Evolutionary conservation across 2,113 vertebrate genomes (phyloP).

Genomic region (Lanius ludovicianus): DNA sequence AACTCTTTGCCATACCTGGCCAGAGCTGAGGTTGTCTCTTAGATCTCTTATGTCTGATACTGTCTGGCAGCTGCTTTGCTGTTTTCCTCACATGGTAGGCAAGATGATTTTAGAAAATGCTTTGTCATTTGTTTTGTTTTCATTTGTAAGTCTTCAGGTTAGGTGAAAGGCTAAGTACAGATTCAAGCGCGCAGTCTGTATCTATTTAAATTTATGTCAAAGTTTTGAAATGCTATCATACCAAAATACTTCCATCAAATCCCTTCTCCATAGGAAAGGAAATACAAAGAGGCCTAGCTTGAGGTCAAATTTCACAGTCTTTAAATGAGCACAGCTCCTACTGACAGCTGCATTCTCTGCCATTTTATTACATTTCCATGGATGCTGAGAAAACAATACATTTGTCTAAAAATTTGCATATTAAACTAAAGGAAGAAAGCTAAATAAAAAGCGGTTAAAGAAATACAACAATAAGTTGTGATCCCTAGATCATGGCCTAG

Average conservation of each 20-base stretch:
- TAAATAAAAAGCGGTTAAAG: background rate
- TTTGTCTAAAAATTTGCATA: background rate
- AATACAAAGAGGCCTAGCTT: background rate
- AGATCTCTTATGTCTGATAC: background rate
- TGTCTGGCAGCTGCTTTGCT: background rate
- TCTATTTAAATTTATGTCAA: slow-evolving; percentile 32
- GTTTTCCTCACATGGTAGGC: background rate
- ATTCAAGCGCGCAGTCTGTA: background rate
- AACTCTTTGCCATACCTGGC: background rate
- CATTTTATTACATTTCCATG: background rate
- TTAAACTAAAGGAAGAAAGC: background rate
- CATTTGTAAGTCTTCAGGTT: background rate
- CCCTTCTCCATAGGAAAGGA: background rate
- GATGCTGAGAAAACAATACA: background rate
- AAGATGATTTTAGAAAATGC: background rate
- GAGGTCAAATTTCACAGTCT: slow-evolving; percentile 7
- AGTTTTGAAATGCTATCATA: slow-evolving; percentile 19
- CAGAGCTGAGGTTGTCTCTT: background rate
- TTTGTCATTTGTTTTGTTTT: background rate
- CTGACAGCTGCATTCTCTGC: slow-evolving; percentile 26
- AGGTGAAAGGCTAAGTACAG: slow-evolving; percentile 38
- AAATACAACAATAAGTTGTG: background rate
- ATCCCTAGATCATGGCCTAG: too few species aligned
- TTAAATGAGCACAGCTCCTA: background rate
- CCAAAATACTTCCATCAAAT: slow-evolving; percentile 10